Evolutionary conservation across 2,888 invertebrate species (phyloP).

Genomic region (Taphrorychus bicolor): DNA sequence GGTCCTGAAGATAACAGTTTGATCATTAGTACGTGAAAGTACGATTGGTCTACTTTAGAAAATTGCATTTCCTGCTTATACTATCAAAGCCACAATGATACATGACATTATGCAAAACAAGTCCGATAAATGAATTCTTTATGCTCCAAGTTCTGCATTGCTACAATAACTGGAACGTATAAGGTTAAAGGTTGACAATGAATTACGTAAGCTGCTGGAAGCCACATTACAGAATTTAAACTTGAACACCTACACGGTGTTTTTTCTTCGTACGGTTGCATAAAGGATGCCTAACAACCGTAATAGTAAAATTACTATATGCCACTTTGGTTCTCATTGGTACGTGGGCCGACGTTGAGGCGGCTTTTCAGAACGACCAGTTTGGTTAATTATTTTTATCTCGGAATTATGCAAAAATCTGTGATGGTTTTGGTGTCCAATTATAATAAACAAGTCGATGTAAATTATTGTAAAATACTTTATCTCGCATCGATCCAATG

Average conservation of each 20-base stretch:
- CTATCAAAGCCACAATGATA: no score
- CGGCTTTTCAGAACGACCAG: background rate
- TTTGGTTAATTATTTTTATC: background rate
- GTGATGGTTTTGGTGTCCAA: background rate
- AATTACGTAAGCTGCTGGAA: slow-evolving; percentile 17
- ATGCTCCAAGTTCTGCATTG: background rate
- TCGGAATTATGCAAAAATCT: background rate
- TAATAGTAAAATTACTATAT: slow-evolving; percentile 11
- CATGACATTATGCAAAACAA: background rate
- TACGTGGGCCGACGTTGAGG: slow-evolving; percentile 6
- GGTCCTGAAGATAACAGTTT: no score
- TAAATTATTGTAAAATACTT: background rate
- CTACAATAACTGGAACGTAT: slow-evolving; percentile 4
- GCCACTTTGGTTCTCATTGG: background rate
- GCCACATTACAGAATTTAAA: slow-evolving; percentile 24
- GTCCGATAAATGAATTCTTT: background rate
- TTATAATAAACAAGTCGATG: slow-evolving; percentile 5
- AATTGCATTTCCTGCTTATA: background rate
- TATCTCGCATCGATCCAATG: background rate
- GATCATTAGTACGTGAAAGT: no score
- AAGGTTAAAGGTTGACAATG: slow-evolving; percentile 23
- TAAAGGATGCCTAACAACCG: slow-evolving; percentile 16
- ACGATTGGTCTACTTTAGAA: no score
- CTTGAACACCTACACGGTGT: slow-evolving; percentile 31
- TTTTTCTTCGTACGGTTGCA: slow-evolving; percentile 19